Percentiles rank a stretch among this genome's conserved stretches.
Evolutionary conservation across 2,797 vertebrate genomes (phyloP).

Genomic region (Molothrus aeneus): DNA sequence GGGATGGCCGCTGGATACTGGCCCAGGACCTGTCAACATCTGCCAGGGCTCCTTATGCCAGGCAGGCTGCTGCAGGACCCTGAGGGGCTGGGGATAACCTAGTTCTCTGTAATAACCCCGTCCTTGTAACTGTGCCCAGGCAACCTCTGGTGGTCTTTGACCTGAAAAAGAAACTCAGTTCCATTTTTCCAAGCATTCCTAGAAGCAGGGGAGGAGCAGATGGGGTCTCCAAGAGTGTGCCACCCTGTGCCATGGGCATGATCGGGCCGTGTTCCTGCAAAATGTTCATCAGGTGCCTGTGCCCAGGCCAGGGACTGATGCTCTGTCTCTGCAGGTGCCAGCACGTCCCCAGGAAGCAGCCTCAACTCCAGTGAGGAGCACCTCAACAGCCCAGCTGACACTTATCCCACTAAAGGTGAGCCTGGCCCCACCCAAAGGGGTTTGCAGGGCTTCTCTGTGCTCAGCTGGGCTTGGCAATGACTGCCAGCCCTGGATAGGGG

Average conservation of each 20-base stretch:
- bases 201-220: not conserved
- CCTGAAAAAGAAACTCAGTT: not conserved
- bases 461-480: not conserved
- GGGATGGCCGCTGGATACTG: not conserved
- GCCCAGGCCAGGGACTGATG: not conserved
- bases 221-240: not conserved
- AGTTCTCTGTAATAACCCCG: accelerated
- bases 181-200: not conserved
- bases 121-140: not conserved
- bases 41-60: not conserved
- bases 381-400: not conserved
- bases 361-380: conserved; percentile 69
- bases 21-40: not conserved
- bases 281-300: not conserved
- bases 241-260: accelerated
- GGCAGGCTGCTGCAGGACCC: not conserved
- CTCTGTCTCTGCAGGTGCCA: conserved; percentile 12
- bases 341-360: conserved; percentile 49
- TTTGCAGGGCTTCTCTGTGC: not conserved
- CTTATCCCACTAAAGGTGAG: conserved; percentile 45
- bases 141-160: not conserved
- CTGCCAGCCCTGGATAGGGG: not conserved
- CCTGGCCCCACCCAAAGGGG: not conserved
- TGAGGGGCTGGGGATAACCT: not conserved
- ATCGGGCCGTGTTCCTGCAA: accelerated